Percentiles rank a stretch among this genome's conserved stretches.
Evolutionary conservation across 2,113 vertebrate species (phyloP).

Genomic region (Rattus rattus): DNA sequence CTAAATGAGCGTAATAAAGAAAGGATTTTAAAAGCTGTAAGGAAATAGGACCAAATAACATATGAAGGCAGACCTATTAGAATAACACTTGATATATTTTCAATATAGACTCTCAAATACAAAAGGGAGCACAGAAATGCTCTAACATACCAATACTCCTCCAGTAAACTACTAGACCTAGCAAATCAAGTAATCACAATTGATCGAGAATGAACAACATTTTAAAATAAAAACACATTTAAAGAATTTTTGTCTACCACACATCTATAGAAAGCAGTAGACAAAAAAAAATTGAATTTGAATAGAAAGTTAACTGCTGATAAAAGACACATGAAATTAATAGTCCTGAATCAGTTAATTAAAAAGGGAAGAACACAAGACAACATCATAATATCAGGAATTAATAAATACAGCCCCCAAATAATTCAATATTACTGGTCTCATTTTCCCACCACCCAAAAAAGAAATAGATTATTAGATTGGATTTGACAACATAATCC

Average conservation of each 20-base stretch:
- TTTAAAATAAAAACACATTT: background rate
- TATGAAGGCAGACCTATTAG: background rate
- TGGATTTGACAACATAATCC: background rate
- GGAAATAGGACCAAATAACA: background rate
- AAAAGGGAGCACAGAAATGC: background rate
- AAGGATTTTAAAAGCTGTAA: background rate
- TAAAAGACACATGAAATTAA: background rate
- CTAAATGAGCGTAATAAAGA: background rate
- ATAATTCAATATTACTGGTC: background rate
- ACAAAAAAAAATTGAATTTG: background rate
- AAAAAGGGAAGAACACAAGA: background rate
- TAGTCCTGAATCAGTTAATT: background rate
- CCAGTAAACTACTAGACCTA: background rate
- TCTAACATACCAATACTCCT: background rate
- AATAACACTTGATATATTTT: background rate
- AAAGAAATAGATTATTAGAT: background rate
- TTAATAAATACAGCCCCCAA: background rate
- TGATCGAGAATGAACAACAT: background rate
- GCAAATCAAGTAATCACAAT: background rate
- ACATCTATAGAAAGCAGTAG: background rate
- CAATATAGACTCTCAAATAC: background rate
- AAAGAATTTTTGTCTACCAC: background rate
- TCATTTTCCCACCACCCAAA: background rate
- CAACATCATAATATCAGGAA: background rate
- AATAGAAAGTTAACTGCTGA: background rate